These are phyloP conservation scores for Cochlearius cochlearius DNA, from an alignment of 2,113 vertebrate species.

Conservation along the genomic window DNA sequence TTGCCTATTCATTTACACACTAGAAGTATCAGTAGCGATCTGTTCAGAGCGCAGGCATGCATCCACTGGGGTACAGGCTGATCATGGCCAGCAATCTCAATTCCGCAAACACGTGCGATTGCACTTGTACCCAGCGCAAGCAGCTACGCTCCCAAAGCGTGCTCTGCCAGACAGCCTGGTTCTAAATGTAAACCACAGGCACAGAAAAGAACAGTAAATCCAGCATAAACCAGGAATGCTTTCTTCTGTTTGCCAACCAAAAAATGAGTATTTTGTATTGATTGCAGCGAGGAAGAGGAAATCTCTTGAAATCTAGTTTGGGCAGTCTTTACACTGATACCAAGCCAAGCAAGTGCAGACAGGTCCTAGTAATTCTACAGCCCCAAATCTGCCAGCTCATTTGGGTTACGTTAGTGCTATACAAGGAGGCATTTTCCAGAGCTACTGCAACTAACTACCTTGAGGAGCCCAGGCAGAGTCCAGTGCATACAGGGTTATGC, in stretches of 20 bases:
- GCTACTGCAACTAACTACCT: not conserved
- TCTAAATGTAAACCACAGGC: not conserved
- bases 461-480: not conserved
- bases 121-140: not conserved
- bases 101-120: not conserved
- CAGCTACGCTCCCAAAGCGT: not conserved
- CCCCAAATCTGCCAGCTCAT: not conserved
- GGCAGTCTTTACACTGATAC: not conserved
- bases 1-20: not conserved
- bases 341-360: not conserved
- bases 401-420: not conserved
- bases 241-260: not conserved
- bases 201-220: conserved; percentile 31
- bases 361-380: not conserved
- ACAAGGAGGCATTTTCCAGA: not conserved
- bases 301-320: not conserved
- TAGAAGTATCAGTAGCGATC: not conserved
- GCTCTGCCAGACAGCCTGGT: not conserved
- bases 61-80: not conserved
- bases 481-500: not conserved
- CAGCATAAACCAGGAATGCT: not conserved
- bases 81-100: not conserved
- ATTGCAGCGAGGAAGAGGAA: not conserved
- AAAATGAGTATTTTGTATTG: not conserved
- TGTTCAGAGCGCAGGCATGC: not conserved